Conservation (phyloP, 2,113 vertebrate species). For the Oryzias curvinotus region DNA sequence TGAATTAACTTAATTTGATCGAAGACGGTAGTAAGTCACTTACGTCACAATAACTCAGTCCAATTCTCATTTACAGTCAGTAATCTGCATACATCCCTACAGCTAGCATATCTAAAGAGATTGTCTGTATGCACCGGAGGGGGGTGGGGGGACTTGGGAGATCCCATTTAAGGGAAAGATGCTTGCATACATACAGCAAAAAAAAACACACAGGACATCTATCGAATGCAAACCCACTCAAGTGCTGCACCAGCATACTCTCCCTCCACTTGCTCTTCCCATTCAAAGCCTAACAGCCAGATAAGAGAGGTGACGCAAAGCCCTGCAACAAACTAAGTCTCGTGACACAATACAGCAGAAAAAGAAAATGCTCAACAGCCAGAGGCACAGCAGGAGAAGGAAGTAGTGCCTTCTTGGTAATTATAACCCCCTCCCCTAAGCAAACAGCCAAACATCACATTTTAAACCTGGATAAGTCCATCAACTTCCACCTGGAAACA, state of each 20-base stretch:
- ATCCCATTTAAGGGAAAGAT: slow-evolving; percentile 21
- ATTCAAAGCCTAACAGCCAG: slow-evolving; percentile 27
- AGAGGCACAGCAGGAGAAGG: slow-evolving; percentile 5
- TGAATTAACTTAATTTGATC: too few species aligned
- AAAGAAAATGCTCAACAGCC: background rate
- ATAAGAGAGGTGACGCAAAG: slow-evolving; percentile 73
- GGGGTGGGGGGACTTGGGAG: background rate
- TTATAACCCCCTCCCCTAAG: slow-evolving; percentile 30
- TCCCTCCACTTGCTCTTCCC: slow-evolving; percentile 23
- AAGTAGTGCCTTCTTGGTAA: slow-evolving; percentile 31
- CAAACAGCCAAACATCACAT: slow-evolving; percentile 17
- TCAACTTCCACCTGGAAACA: slow-evolving; percentile 15
- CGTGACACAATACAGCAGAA: slow-evolving; percentile 35
- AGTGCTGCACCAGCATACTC: slow-evolving; percentile 36
- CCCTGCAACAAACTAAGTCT: slow-evolving; percentile 56
- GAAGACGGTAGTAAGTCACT: too few species aligned
- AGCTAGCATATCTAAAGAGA: slow-evolving; percentile 38
- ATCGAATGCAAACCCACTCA: slow-evolving; percentile 31
- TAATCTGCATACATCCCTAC: too few species aligned
- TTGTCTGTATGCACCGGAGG: slow-evolving; percentile 8
- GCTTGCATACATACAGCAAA: too few species aligned
- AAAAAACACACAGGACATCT: slow-evolving; percentile 13
- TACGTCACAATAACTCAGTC: too few species aligned
- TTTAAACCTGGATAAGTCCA: slow-evolving; percentile 9
- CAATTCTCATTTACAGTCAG: too few species aligned